phyloP scores from a whole-genome alignment of 1,140 invertebrate species.

The Platyscapa corneri region DNA sequence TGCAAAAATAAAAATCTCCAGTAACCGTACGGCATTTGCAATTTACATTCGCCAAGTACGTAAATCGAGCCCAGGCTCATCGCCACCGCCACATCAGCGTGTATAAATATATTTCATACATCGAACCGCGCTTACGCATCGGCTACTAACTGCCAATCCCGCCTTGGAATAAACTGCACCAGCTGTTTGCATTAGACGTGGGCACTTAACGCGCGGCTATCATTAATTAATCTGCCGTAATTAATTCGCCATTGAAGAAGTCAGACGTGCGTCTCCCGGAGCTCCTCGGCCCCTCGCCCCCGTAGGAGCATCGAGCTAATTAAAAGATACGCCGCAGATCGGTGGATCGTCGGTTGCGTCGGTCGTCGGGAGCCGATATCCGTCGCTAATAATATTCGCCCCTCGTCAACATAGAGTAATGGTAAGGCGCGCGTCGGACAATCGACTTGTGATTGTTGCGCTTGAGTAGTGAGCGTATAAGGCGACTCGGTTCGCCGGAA shows the following conservation, averaged over 20 bases:
- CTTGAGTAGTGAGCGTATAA: background rate
- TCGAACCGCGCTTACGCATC: background rate
- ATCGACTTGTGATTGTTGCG: background rate
- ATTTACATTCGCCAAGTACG: background rate
- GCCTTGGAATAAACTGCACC: no score
- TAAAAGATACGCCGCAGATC: background rate
- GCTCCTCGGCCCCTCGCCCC: no score
- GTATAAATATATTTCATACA: background rate
- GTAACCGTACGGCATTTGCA: background rate
- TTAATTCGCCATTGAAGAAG: no score
- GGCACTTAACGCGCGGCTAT: background rate
- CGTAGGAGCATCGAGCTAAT: background rate
- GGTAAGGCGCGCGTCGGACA: background rate
- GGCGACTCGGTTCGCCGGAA: constrained; percentile 19
- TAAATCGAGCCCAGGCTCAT: background rate
- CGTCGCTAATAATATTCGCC: background rate
- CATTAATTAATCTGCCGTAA: no score
- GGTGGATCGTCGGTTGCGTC: background rate
- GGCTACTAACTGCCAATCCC: background rate
- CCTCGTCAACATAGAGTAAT: background rate
- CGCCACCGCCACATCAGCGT: no score
- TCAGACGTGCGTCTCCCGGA: background rate
- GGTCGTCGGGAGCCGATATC: background rate
- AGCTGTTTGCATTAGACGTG: background rate
- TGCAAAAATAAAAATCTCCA: background rate